Evolutionary conservation across 64 coral and sea anemone species (phyloP), one percentile per base, ranked within the genome.

Genomic region (Catalaphyllia jardinei): DNA sequence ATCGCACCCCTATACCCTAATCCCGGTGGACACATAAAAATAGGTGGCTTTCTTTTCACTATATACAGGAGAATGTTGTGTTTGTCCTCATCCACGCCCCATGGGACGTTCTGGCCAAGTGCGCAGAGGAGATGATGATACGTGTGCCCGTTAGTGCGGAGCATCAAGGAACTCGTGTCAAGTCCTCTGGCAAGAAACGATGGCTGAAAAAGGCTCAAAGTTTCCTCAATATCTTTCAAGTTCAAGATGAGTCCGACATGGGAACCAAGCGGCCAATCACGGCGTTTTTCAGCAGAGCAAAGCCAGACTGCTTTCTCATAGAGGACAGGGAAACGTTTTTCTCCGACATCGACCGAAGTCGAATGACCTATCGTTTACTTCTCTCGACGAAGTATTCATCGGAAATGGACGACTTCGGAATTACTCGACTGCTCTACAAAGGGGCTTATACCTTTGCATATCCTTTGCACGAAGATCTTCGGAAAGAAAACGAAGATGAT

Each of bases 71-170:
- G 76, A 89, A 91, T 27, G 19, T 89, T 20, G 29, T 83, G 10
- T 97, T 97, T 73, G 95, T 93, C 20, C 84, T 97, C 12, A 93
- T 97, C 52, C 91, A 97, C 31, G 92, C 95, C 2, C 95, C 95
- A 29, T 97, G 95, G 95, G 91, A 93, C 51, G 89, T 91, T 27
- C 83, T 97, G 3, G 61, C 81, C 18, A 86, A 88, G 33, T 88
- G 88, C 78, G 95, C 95, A 15, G 95, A 97, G 83, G 80, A 97
- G 67, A 97, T 93, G 95, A 93, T 97, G 95, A 87, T 97, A 69
- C 95, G 92, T 18, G 88, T 74, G 2, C 92, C 95, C 35, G 79
- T 97, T 24, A 29, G 52, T 5, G 20, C 42, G 42, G 42, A 97
- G 71, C 67, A 29, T 15, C 72, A 24, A 25, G 25, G 50, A 24